Evolutionary conservation across 2,888 invertebrate species (phyloP), one percentile per base, ranked within the genome.

Genomic region (Orthosia incerta): DNA sequence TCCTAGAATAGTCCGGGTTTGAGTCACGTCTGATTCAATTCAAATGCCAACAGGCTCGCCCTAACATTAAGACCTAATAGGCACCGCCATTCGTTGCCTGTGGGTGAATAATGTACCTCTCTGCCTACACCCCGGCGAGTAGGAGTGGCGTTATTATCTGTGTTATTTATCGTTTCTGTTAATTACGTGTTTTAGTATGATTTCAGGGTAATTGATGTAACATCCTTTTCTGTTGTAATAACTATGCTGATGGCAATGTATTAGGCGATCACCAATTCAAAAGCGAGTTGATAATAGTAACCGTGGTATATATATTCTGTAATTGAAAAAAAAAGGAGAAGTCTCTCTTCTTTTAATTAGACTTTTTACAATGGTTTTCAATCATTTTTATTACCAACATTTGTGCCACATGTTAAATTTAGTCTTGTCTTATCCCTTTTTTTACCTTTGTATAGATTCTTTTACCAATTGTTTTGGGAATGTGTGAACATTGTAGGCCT

Each of bases 1-100:
- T 75, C 76, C 23, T 76, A 66, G 60, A 56, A 76, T 26, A 60
- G 48, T 61, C n/a, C n/a, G 55, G 50, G 18, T 20, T 76, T 67
- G 50, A 76, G 45, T 68, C 51, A 62, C n/a, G 55, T 45, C 61
- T 76, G 46, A 57, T 61, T 56, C 45, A 57, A 57, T 46, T n/a
- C 45, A 61, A 67, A 51, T 51, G 4, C 13, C 53, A 51, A 46
- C 31, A 46, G 26, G 20, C 45, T 61, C 59, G 18, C 55, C 15
- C 18, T 20, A 23, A 39, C 50, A 13, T 60, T 26, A 23, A 9
- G 20, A 15, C 15, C 23, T 39, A 72, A 46, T n/a, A 53, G 53
- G 51, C 23, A 16, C 18, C 53, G 51, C n/a, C 69, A n/a, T 26
- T 23, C n/a, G 70, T 12, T 31, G 3, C 18, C 72, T 53, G 61